These are phyloP conservation scores for Callipepla californica DNA, from an alignment of 2,113 vertebrate species.

Conservation along the genomic window DNA sequence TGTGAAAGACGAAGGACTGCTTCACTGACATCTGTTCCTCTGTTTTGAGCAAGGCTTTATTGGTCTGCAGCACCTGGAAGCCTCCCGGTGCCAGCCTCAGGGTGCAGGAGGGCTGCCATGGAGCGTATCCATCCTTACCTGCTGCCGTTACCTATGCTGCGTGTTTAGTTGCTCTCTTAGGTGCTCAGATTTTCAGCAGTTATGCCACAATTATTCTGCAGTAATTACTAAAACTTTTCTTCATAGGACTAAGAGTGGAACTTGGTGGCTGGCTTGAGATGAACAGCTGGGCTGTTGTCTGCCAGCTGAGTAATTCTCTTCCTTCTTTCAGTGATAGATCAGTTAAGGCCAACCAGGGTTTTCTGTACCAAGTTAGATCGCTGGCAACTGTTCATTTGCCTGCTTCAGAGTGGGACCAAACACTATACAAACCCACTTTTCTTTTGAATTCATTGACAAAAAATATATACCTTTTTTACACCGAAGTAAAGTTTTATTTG, in stretches of 20 bases:
- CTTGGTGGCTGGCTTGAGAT: not conserved
- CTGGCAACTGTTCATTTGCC: not conserved
- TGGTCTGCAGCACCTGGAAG: no score
- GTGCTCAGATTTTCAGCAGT: not conserved
- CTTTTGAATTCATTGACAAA: not conserved
- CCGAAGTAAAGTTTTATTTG: not conserved
- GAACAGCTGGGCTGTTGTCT: not conserved
- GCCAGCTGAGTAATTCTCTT: not conserved
- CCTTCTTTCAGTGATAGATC: not conserved
- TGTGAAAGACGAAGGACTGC: not conserved
- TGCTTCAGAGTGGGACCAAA: not conserved
- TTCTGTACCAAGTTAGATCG: not conserved
- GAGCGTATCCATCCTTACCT: not conserved
- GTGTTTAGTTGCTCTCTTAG: not conserved
- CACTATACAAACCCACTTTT: not conserved
- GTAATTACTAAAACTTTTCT: not conserved
- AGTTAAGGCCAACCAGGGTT: not conserved
- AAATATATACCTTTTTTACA: not conserved
- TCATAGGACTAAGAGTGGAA: not conserved
- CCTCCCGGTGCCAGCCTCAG: no score
- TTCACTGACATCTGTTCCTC: conserved; percentile 13
- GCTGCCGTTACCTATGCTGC: not conserved
- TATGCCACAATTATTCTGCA: not conserved
- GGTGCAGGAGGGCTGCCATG: no score
- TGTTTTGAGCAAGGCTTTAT: conserved; percentile 14